phyloP scores from a whole-genome alignment of 2,797 vertebrate species.

The Helostoma temminkii region DNA sequence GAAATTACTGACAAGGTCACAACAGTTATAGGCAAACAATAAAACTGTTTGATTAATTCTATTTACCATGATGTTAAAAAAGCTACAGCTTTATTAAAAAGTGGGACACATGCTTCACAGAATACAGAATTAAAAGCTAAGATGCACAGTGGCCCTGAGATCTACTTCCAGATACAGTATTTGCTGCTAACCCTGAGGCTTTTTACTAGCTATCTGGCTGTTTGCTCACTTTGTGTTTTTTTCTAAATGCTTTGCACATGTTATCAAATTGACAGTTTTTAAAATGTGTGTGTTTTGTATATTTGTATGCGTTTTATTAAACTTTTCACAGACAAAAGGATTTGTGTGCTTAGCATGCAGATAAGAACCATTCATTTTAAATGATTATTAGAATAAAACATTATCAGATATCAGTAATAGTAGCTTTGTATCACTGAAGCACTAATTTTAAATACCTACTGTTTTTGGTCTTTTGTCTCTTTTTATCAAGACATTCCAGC shows the following conservation, averaged over 20 bases:
- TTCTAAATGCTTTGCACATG: no score
- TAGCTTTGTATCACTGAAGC: slow-evolving; percentile 11
- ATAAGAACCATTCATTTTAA: slow-evolving; percentile 17
- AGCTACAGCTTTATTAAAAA: slow-evolving; percentile 18
- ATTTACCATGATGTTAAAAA: slow-evolving; percentile 19
- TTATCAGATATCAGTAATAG: slow-evolving; percentile 17
- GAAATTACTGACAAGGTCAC: slow-evolving; percentile 32
- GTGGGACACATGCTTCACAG: slow-evolving; percentile 1
- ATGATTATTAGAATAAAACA: slow-evolving; percentile 23
- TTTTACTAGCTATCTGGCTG: no score
- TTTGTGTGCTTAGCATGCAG: slow-evolving; percentile 3
- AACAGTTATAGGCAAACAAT: slow-evolving; percentile 15
- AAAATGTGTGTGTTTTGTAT: background rate
- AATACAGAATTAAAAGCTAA: slow-evolving; percentile 17
- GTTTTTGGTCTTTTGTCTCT: slow-evolving; percentile 32
- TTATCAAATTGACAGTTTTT: no score
- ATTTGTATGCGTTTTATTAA: no score
- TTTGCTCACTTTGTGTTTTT: no score
- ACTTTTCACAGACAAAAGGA: background rate
- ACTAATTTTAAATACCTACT: slow-evolving; percentile 23
- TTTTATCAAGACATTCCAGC: slow-evolving; percentile 36
- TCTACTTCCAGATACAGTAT: no score
- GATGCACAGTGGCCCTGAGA: background rate
- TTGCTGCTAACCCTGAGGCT: no score
- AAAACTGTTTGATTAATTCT: slow-evolving; percentile 34